Evolutionary conservation across 2,113 vertebrate genomes (phyloP), one percentile per base, ranked within the genome.

Genomic region (Corydoras sp.): DNA sequence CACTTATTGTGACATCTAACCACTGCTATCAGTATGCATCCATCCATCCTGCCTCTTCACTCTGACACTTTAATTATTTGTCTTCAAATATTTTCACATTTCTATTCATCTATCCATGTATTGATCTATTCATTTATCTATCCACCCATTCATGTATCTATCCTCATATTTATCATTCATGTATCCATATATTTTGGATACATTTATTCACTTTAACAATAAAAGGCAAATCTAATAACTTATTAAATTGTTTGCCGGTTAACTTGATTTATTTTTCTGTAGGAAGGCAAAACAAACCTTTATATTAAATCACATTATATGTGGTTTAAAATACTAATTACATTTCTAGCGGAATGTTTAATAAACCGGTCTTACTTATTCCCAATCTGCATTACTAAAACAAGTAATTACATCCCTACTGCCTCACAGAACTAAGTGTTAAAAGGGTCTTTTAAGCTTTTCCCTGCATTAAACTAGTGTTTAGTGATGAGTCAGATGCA

Each of bases 401-500:
- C 50, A 68, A 35, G n/a, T 18, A 77, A 65, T 68, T 63, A 58
- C n/a, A 31, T 24, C 58, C 15, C 58, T 24, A n/a, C 31, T 68
- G 64, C 58, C 59, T 56, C 62, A 15, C 59, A 9, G 32, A 12
- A 13, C 58, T 68, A 68, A 58, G 65, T 74, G 65, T 68, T 62
- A 68, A 68, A 68, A 49, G 12, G 55, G 65, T 2, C 12, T 68
- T 59, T 68, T 49, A 74, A 74, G 72, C 72, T 67, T 67, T 18
- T 43, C 64, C 56, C 31, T 24, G n/a, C 49, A 62, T 53, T 67
- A 66, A 58, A 71, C 58, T n/a, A 62, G 62, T 63, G 72, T 74
- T 71, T 63, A 56, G 31, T 43, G 65, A 66, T 74, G 65, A 78
- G 69, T 68, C 64, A 68, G 59, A 29, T 65, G 24, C 62, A 30